These are phyloP conservation scores for Ochropleura leucogaster DNA, from an alignment of 2,888 invertebrate species.

Conservation along the genomic window DNA sequence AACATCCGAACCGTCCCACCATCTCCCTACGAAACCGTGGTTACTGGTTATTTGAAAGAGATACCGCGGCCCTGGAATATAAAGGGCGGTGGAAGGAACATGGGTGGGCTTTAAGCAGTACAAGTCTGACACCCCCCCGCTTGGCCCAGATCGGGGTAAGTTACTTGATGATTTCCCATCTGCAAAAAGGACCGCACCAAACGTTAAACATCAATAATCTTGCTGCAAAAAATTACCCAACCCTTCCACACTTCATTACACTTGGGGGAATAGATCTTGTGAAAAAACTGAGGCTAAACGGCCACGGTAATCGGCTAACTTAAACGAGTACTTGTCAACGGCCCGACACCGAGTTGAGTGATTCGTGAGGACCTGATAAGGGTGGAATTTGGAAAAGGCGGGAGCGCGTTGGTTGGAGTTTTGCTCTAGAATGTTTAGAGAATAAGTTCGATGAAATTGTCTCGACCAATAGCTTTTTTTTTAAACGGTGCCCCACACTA, in stretches of 20 bases:
- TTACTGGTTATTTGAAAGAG: no score
- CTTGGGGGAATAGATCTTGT: conserved; percentile 63
- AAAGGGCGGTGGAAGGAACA: no score
- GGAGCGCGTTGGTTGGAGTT: neutral
- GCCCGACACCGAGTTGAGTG: conserved; percentile 75
- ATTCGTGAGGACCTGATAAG: conserved; percentile 67
- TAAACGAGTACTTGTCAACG: conserved; percentile 82
- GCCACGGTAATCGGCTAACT: conserved; percentile 79
- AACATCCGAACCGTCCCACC: no score
- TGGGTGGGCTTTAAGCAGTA: no score
- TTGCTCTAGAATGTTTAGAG: neutral
- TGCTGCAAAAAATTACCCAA: conserved; percentile 7
- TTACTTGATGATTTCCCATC: no score
- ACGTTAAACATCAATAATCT: conserved; percentile 34
- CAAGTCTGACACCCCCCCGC: no score
- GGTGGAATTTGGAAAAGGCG: neutral
- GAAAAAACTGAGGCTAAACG: conserved; percentile 67
- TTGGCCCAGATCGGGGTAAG: no score
- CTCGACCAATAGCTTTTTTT: no score
- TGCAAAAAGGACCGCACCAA: neutral
- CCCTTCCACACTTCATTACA: conserved; percentile 64
- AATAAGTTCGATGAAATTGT: neutral
- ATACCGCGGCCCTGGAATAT: no score
- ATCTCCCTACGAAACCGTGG: no score
- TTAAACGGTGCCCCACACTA: neutral